Evolutionary conservation across 2,797 vertebrate species (phyloP).

Genomic region (Serranus cabrilla): DNA sequence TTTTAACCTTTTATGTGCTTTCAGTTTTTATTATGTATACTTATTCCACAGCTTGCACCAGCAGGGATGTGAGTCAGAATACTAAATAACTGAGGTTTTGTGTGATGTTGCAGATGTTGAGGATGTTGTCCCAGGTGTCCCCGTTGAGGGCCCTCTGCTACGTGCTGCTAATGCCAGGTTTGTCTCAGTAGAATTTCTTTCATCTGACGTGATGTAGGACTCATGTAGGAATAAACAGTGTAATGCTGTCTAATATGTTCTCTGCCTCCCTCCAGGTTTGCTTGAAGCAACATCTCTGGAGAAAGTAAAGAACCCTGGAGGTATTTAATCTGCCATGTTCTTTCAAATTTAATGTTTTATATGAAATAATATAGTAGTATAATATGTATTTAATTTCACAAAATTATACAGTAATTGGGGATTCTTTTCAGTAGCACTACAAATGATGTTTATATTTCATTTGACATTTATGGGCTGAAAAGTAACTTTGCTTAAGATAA

Average conservation of each 20-base stretch:
- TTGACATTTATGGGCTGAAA: background rate
- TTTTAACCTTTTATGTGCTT: too few species aligned
- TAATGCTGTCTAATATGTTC: background rate
- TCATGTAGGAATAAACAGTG: background rate
- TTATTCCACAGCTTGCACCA: too few species aligned
- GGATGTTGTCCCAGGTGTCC: conserved; percentile 61
- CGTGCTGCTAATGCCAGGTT: conserved; percentile 75
- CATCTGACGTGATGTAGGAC: background rate
- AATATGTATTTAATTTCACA: too few species aligned
- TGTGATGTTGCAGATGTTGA: conserved; percentile 58
- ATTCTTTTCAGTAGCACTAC: background rate
- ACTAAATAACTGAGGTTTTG: background rate
- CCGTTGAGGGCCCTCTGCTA: conserved; percentile 58
- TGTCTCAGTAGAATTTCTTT: conserved; percentile 35
- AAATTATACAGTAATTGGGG: background rate
- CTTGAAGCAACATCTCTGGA: conserved; percentile 75
- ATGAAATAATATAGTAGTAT: too few species aligned
- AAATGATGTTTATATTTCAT: background rate
- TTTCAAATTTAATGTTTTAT: background rate
- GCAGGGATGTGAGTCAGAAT: background rate
- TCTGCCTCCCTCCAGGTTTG: conserved; percentile 64
- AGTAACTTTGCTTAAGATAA: background rate
- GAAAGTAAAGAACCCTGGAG: conserved; percentile 69
- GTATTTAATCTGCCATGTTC: conserved; percentile 47
- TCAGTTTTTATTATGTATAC: too few species aligned